A percentile compares a stretch with the other conserved stretches of the same genome.
phyloP scores from a whole-genome alignment of 2,797 vertebrate species.

The Pantherophis vulpinus region DNA sequence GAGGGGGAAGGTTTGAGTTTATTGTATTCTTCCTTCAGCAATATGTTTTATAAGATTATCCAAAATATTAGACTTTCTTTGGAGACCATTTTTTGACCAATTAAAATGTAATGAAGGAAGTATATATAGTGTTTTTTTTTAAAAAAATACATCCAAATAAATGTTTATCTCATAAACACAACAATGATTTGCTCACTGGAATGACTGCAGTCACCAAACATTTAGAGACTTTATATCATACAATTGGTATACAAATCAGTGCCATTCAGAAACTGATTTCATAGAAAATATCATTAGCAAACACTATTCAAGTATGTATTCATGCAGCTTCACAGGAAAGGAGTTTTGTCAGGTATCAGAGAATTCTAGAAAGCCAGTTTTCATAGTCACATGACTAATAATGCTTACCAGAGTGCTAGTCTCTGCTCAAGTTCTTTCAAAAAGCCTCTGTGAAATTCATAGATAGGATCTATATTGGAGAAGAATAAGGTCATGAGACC shows the following conservation, averaged over 20 bases:
- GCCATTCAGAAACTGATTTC: neutral
- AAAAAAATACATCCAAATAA: neutral
- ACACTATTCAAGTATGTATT: neutral
- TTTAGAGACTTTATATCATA: neutral
- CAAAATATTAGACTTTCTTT: neutral
- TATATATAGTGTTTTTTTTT: neutral
- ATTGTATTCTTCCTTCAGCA: neutral
- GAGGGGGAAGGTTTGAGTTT: neutral
- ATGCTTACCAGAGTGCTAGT: slow-evolving; percentile 86
- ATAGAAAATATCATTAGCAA: neutral
- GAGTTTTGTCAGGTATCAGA: neutral
- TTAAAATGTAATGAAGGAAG: neutral
- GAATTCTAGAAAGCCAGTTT: neutral
- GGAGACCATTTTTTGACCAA: neutral
- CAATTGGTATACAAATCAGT: neutral
- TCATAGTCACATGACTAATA: neutral
- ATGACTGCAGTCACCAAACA: neutral
- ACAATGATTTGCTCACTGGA: neutral
- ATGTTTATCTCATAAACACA: neutral
- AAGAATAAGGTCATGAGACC: slow-evolving; percentile 89
- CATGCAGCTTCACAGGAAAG: neutral
- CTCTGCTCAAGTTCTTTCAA: slow-evolving; percentile 92
- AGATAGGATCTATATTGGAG: slow-evolving; percentile 93
- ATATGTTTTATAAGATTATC: neutral
- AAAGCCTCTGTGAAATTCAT: slow-evolving; percentile 92